Evolutionary conservation across 2,113 vertebrate genomes (phyloP), one percentile per base, ranked within the genome.

Genomic region (Mormoops blainvillei): DNA sequence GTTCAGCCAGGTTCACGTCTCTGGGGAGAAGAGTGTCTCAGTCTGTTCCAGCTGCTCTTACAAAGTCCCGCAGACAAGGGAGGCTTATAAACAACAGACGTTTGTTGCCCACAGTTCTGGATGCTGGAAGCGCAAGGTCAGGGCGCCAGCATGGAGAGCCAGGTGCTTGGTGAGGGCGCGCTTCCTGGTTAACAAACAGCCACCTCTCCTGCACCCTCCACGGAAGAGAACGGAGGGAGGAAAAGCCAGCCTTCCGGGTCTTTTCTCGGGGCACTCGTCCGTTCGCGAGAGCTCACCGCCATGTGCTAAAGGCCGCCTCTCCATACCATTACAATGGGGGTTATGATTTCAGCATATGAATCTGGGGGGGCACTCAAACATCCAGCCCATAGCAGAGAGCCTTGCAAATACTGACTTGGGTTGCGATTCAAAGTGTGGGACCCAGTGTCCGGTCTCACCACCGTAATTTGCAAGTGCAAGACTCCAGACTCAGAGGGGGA

Each of bases 141-240:
- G 36, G 9, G 80, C 13, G 6, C 13, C 52, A 19, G n/a, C 19
- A 0, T 7, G 20, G 8, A 0, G 5, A 16, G 8, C 15, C 15
- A 4, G 33, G 54, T 8, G 48, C 70, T 77, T 65, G 50, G 83
- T 24, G 48, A 93, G 24, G 78, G 18, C n/a, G 38, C 14, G 8
- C 61, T 28, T 56, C 20, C 80, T 52, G 2, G 7, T 36, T 63
- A 8, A 8, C 22, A 52, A 3, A 50, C 13, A 7, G 56, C 41
- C 54, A 0, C n/a, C 41, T 71, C 86, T 26, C 13, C 28, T 5
- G 14, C 73, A 19, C 11, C 41, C 41, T 73, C 33, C 0, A 4
- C 33, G 33, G 52, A 52, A 76, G 81, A 76, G 73, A 65, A 58
- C 50, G 3, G 70, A 65, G 54, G 45, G 67, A 70, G 67, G 67